Percentiles rank a stretch among this genome's conserved stretches.
These are phyloP conservation scores for Gila robusta DNA, from an alignment of 2,797 vertebrate species.

Conservation along the genomic window DNA sequence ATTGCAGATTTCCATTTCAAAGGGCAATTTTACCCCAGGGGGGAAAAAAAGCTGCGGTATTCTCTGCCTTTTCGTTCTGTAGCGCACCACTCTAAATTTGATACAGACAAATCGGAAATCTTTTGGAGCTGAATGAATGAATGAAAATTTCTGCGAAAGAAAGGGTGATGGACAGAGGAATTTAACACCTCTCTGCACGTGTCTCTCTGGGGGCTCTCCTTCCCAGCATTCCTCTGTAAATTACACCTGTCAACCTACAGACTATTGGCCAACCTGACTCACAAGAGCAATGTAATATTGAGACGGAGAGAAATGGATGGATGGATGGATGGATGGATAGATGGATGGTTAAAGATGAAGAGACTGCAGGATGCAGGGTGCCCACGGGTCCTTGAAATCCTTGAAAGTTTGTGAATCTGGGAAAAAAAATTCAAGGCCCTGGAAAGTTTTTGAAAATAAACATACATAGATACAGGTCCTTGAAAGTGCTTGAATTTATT, in stretches of 20 bases:
- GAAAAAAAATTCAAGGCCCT: no score
- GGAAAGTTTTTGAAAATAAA: no score
- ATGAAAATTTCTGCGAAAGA: neutral
- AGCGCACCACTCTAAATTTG: slow-evolving; percentile 16
- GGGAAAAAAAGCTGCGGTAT: neutral
- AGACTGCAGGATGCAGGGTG: neutral
- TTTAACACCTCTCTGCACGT: neutral
- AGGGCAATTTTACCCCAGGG: neutral
- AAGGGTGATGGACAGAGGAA: slow-evolving; percentile 35
- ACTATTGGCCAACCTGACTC: slow-evolving; percentile 1
- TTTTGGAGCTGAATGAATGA: slow-evolving; percentile 14
- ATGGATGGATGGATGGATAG: neutral
- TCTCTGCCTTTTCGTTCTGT: slow-evolving; percentile 7
- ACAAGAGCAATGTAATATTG: neutral
- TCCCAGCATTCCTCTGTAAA: slow-evolving; percentile 7
- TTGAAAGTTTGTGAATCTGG: no score
- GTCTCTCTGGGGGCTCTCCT: slow-evolving; percentile 4
- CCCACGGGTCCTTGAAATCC: no score
- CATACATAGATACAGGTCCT: no score
- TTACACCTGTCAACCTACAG: slow-evolving; percentile 22
- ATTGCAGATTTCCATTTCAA: slow-evolving; percentile 37
- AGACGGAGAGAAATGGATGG: neutral
- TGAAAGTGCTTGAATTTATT: no score
- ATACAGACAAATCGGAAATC: slow-evolving; percentile 18
- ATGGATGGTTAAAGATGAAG: neutral